These are phyloP conservation scores for Troilus luridus DNA, from an alignment of 2,888 invertebrate species.

Conservation along the genomic window DNA sequence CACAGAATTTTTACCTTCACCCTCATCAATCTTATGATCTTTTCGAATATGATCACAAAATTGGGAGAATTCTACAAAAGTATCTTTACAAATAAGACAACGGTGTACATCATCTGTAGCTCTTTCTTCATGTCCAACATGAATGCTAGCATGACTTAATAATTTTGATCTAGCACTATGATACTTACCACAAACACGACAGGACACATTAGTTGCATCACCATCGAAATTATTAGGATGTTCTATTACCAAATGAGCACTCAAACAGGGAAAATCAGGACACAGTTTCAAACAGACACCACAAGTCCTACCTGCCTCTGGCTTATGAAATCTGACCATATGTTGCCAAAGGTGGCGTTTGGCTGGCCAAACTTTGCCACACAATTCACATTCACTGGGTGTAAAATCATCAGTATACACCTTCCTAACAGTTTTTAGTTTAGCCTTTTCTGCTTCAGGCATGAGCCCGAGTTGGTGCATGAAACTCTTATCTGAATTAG, in stretches of 20 bases:
- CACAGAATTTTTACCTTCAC: constrained; percentile 2
- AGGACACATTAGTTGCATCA: constrained; percentile 74
- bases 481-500: constrained; percentile 50
- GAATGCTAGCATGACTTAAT: constrained; percentile 73
- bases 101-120: constrained; percentile 62
- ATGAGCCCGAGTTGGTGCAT: constrained; percentile 60
- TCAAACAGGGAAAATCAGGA: constrained; percentile 71
- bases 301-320: constrained; percentile 74
- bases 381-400: constrained; percentile 73
- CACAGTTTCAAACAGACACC: constrained; percentile 75
- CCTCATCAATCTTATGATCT: constrained; percentile 60
- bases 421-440: constrained; percentile 65
- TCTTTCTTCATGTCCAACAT: constrained; percentile 68
- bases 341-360: constrained; percentile 77
- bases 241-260: constrained; percentile 70
- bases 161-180: constrained; percentile 75
- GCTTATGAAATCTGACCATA: constrained; percentile 73
- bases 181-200: constrained; percentile 73
- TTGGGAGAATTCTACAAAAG: constrained; percentile 59
- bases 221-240: constrained; percentile 72
- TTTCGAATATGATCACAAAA: constrained; percentile 60
- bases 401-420: constrained; percentile 68
- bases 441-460: constrained; percentile 57
- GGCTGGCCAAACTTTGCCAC: constrained; percentile 75
- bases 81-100: constrained; percentile 64